These are phyloP conservation scores for Struthio camelus DNA, from an alignment of 2,113 vertebrate genomes.

Conservation along the genomic window DNA sequence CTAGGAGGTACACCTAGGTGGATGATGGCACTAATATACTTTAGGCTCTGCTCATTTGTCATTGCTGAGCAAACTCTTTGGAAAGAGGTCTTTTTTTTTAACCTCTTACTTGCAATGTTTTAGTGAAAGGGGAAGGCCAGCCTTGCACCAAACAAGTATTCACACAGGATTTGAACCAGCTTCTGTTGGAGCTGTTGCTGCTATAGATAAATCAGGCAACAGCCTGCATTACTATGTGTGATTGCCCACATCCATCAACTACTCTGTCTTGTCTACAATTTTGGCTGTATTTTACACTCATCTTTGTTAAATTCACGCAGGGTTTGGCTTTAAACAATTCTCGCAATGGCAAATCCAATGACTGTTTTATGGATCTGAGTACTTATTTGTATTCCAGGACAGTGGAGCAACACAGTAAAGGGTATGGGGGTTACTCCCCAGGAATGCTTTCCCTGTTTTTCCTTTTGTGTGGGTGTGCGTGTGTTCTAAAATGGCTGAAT, in stretches of 20 bases:
- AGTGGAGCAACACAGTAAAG: accelerated
- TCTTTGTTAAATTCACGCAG: background rate
- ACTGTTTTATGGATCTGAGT: background rate
- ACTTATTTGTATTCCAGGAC: background rate
- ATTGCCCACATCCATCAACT: conserved; percentile 47
- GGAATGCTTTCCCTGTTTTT: accelerated
- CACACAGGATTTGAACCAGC: background rate
- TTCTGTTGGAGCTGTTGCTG: background rate
- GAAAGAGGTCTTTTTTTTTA: background rate
- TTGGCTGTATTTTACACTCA: background rate
- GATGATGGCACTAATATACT: accelerated
- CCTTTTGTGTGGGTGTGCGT: background rate
- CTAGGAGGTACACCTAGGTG: background rate
- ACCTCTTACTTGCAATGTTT: background rate
- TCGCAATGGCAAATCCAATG: background rate
- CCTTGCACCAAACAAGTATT: background rate
- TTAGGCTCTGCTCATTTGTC: background rate
- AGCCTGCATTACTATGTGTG: conserved; percentile 21
- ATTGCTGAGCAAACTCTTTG: background rate
- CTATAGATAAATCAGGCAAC: conserved; percentile 7
- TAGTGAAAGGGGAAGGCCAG: background rate
- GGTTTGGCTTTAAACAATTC: background rate
- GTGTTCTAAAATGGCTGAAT: conserved; percentile 10
- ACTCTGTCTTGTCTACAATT: background rate
- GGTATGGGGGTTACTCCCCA: background rate